These are phyloP conservation scores for Aurelia aurita DNA, from an alignment of 30 jellyfish, hydroid and myxozoan genomes.

Conservation along the genomic window DNA sequence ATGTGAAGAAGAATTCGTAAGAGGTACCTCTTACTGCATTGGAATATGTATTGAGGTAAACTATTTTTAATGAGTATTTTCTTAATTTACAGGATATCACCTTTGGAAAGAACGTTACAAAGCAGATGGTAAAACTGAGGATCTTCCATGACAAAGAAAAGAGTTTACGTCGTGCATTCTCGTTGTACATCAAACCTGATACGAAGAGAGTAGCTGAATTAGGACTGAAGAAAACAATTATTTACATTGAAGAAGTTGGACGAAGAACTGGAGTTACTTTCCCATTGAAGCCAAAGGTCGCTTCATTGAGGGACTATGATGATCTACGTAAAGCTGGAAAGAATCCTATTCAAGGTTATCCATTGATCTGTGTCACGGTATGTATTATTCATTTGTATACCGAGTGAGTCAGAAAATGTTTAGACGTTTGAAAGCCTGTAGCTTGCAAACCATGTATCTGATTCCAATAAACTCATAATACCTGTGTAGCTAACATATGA, in stretches of 20 bases:
- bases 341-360: conserved; percentile 92
- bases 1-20: too few species aligned
- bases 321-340: conserved; percentile 56
- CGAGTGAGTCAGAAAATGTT: too few species aligned
- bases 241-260: conserved; percentile 89
- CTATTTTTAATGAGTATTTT: too few species aligned
- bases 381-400: not conserved
- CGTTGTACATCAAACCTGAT: conserved; percentile 70
- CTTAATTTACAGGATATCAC: conserved; percentile 60
- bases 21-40: too few species aligned
- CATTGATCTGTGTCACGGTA: conserved; percentile 98
- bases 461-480: too few species aligned
- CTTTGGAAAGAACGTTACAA: conserved; percentile 77
- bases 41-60: too few species aligned
- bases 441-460: too few species aligned
- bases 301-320: conserved; percentile 87
- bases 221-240: conserved; percentile 77
- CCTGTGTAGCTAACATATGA: too few species aligned
- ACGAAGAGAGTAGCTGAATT: conserved; percentile 63
- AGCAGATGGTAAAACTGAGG: conserved; percentile 61
- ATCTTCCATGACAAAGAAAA: conserved; percentile 75
- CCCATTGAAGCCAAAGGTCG: conserved; percentile 93
- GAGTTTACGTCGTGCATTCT: conserved; percentile 90
- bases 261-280: conserved; percentile 89
- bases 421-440: too few species aligned